These are phyloP conservation scores for Bactericera cockerelli DNA, from an alignment of 1,140 invertebrate species.

Conservation along the genomic window DNA sequence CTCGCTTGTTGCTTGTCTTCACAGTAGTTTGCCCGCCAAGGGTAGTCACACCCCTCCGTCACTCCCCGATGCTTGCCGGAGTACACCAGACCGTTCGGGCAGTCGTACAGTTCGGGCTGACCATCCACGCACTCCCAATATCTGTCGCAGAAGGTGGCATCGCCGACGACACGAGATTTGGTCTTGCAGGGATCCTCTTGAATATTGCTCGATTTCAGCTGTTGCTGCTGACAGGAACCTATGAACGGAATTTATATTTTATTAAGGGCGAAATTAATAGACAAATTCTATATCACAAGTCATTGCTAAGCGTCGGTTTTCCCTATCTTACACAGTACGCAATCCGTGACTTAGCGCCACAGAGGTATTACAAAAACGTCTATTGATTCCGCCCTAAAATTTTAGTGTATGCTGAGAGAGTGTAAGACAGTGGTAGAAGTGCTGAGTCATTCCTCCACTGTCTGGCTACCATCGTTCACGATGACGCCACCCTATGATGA, in stretches of 20 bases:
- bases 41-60: slow-evolving; percentile 75
- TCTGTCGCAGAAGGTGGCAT: slow-evolving; percentile 62
- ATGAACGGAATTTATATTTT: background rate
- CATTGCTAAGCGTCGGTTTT: no score
- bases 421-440: no score
- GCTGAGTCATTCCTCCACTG: no score
- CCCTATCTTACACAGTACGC: no score
- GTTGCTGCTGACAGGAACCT: slow-evolving; percentile 12
- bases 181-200: slow-evolving; percentile 26
- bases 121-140: slow-evolving; percentile 73
- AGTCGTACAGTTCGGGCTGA: slow-evolving; percentile 66
- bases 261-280: no score
- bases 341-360: no score
- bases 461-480: no score
- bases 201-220: slow-evolving; percentile 15
- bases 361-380: no score
- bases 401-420: no score
- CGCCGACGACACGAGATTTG: slow-evolving; percentile 42
- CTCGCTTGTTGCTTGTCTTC: slow-evolving; percentile 56
- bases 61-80: slow-evolving; percentile 72
- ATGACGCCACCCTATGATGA: no score
- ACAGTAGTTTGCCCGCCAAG: slow-evolving; percentile 75
- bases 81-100: slow-evolving; percentile 77
- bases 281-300: no score
- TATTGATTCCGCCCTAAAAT: background rate